Percentiles rank a stretch among this genome's conserved stretches.
phyloP scores from a whole-genome alignment of 2,888 invertebrate species.

The Myathropa florea region DNA sequence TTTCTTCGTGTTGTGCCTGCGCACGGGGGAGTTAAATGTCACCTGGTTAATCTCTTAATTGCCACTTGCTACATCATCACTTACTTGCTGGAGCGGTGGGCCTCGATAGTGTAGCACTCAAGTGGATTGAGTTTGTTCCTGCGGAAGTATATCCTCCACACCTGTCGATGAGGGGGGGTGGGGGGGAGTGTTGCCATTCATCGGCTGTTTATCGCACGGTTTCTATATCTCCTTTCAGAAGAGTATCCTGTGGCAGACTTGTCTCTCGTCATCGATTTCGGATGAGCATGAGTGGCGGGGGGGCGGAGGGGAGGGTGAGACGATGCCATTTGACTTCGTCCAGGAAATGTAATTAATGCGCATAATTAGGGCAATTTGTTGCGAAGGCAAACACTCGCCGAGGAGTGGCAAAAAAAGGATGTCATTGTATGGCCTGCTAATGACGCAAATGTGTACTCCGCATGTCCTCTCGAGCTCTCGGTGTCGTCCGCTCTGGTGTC shows the following conservation, averaged over 20 bases:
- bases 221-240: neutral
- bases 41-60: conserved; percentile 58
- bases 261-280: conserved; percentile 27
- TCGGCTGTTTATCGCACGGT: neutral
- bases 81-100: neutral
- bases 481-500: conserved; percentile 14
- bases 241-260: conserved; percentile 41
- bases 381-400: neutral
- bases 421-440: conserved; percentile 27
- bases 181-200: neutral
- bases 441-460: conserved; percentile 25
- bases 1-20: neutral
- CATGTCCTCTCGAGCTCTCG: neutral
- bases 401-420: neutral
- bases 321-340: conserved; percentile 25
- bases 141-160: neutral
- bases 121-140: conserved; percentile 37
- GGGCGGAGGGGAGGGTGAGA: neutral
- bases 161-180: no score
- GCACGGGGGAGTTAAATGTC: conserved; percentile 43
- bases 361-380: conserved; percentile 63
- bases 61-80: conserved; percentile 55
- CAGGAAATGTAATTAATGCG: conserved; percentile 56
- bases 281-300: neutral
- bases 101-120: conserved; percentile 38